Percentiles rank a stretch among this genome's conserved stretches.
Conservation (phyloP, 2,113 vertebrate genomes). For the Nyctibius bracteatus region DNA sequence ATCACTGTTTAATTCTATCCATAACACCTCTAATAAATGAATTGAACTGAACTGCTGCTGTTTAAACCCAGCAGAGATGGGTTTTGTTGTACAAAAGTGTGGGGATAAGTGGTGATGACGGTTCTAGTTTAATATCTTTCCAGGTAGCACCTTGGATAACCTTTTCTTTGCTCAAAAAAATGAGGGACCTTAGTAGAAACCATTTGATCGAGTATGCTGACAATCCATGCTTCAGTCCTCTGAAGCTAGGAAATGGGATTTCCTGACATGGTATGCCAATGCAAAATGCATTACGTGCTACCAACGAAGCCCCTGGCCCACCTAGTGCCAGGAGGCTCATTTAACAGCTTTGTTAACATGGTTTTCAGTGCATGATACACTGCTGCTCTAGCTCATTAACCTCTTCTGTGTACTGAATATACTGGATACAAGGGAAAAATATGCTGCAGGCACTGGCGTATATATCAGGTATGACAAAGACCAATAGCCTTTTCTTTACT, state of each 20-base stretch:
- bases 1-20: slow-evolving; percentile 2
- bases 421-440: neutral
- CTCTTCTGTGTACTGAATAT: neutral
- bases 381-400: neutral
- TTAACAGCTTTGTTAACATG: neutral
- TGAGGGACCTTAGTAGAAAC: neutral
- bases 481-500: neutral
- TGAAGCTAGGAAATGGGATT: slow-evolving; percentile 28
- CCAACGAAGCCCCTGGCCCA: neutral
- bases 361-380: neutral
- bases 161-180: neutral
- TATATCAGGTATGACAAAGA: neutral
- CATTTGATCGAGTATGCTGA: neutral
- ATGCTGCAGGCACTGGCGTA: neutral
- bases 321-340: neutral
- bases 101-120: neutral
- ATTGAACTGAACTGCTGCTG: neutral
- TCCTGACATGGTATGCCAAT: neutral
- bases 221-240: neutral
- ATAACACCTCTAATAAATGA: neutral
- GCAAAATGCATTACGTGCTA: neutral
- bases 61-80: neutral
- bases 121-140: neutral
- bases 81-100: neutral
- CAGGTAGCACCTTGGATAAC: neutral